These are phyloP conservation scores for Taeniopygia guttata DNA, from an alignment of 2,797 vertebrate genomes.

Conservation along the genomic window DNA sequence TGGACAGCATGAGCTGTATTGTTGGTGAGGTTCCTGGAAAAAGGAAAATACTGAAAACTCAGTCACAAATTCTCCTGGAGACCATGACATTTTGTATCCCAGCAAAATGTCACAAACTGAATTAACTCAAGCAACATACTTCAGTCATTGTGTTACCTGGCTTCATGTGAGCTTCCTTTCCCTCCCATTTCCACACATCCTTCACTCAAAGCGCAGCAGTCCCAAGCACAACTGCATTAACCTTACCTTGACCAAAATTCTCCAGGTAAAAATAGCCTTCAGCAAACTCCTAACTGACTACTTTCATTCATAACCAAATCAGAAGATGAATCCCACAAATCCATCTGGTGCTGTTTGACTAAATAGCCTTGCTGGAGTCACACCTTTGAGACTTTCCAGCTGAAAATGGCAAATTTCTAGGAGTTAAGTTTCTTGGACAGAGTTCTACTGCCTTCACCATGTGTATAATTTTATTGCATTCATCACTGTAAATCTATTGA, in stretches of 20 bases:
- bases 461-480: slow-evolving; percentile 20
- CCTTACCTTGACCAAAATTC: neutral
- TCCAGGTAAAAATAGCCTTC: slow-evolving; percentile 3
- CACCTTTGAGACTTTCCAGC: slow-evolving; percentile 21
- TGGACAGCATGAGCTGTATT: neutral
- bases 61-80: neutral
- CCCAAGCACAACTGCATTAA: neutral
- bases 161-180: neutral
- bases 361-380: slow-evolving; percentile 28
- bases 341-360: slow-evolving; percentile 42
- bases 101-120: neutral
- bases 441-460: neutral
- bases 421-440: slow-evolving; percentile 37
- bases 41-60: neutral
- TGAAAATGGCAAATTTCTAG: slow-evolving; percentile 43
- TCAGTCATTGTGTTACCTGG: neutral
- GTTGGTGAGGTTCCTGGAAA: slow-evolving; percentile 13
- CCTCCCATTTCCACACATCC: neutral
- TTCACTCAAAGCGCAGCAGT: neutral
- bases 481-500: slow-evolving; percentile 9
- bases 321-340: slow-evolving; percentile 22
- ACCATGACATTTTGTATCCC: neutral
- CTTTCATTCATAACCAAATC: slow-evolving; percentile 11
- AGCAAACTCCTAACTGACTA: neutral
- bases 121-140: neutral